Evolutionary conservation across 2,888 invertebrate species (phyloP).

Genomic region (Ophion slaviceki): DNA sequence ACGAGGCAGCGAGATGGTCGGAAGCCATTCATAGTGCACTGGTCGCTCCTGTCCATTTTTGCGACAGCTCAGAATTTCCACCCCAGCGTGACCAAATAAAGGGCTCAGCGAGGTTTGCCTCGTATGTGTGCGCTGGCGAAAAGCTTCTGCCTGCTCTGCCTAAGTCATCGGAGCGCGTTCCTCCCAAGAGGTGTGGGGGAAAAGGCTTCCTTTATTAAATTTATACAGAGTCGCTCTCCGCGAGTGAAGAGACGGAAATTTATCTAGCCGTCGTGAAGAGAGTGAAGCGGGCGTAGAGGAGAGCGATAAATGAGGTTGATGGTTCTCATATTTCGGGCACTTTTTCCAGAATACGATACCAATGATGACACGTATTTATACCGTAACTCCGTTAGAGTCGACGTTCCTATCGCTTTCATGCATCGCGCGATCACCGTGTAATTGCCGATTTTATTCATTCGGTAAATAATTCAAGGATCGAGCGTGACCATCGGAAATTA

Average conservation of each 20-base stretch:
- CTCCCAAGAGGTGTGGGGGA: constrained; percentile 9
- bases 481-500: constrained; percentile 59
- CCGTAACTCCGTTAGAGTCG: background rate
- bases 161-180: constrained; percentile 32
- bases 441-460: constrained; percentile 55
- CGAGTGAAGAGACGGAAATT: constrained; percentile 35
- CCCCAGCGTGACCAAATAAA: too few species aligned
- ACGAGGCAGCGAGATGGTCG: too few species aligned
- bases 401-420: constrained; percentile 9
- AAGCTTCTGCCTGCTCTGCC: constrained; percentile 19
- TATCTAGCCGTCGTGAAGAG: constrained; percentile 8
- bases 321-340: constrained; percentile 18
- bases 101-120: background rate
- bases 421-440: constrained; percentile 36
- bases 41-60: too few species aligned
- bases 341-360: constrained; percentile 24
- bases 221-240: constrained; percentile 46
- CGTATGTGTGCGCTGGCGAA: constrained; percentile 10
- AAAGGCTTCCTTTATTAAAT: constrained; percentile 62
- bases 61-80: too few species aligned
- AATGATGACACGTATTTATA: too few species aligned
- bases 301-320: constrained; percentile 8
- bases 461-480: constrained; percentile 52
- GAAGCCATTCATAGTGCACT: too few species aligned
- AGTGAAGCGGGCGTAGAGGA: background rate